Percentiles rank a stretch among this genome's conserved stretches.
Evolutionary conservation across 1,140 invertebrate species (phyloP).

Genomic region (Eufriesea mexicana): DNA sequence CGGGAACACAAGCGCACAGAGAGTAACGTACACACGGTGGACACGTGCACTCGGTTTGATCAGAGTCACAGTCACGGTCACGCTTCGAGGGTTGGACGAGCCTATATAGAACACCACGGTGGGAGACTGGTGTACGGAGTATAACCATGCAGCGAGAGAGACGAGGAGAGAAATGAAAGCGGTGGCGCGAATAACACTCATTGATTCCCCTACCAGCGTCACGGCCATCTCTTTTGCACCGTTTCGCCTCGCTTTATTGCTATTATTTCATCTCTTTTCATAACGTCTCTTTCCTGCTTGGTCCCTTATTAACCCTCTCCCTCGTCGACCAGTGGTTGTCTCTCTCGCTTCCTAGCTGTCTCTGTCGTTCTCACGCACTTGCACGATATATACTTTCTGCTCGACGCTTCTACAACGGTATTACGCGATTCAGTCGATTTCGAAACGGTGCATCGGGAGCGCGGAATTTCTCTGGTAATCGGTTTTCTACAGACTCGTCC

Average conservation of each 20-base stretch:
- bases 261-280: slow-evolving; percentile 28
- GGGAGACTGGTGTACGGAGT: slow-evolving; percentile 41
- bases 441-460: slow-evolving; percentile 35
- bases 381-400: slow-evolving; percentile 26
- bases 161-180: slow-evolving; percentile 44
- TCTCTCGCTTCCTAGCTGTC: not conserved
- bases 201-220: slow-evolving; percentile 67
- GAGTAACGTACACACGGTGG: slow-evolving; percentile 51
- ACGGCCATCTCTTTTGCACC: slow-evolving; percentile 20
- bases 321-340: not conserved
- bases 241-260: slow-evolving; percentile 36
- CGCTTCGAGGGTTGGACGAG: slow-evolving; percentile 75
- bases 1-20: not conserved
- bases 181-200: slow-evolving; percentile 59
- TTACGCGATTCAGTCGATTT: slow-evolving; percentile 50
- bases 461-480: slow-evolving; percentile 46
- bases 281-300: slow-evolving; percentile 20
- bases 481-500: slow-evolving; percentile 27
- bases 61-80: slow-evolving; percentile 78
- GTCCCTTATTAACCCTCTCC: slow-evolving; percentile 16
- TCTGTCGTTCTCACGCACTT: not conserved
- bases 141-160: slow-evolving; percentile 32
- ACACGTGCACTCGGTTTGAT: slow-evolving; percentile 64
- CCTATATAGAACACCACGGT: slow-evolving; percentile 55
- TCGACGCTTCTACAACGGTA: slow-evolving; percentile 16